These are phyloP conservation scores for Lutraria lutraria DNA, from an alignment of 2,888 invertebrate genomes.

Conservation along the genomic window DNA sequence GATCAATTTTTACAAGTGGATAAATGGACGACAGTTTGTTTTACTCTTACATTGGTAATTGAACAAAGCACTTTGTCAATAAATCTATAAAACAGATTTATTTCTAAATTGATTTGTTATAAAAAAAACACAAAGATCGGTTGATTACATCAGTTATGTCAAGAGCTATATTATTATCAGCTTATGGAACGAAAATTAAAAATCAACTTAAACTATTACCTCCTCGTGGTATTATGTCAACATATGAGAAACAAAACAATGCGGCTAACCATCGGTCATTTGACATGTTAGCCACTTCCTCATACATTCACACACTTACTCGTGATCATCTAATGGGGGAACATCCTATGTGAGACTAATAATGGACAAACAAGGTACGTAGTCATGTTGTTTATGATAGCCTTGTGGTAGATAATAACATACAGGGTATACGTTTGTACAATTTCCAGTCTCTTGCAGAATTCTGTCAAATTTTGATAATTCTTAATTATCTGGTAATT, in stretches of 20 bases:
- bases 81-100: neutral
- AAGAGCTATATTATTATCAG: neutral
- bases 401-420: no score
- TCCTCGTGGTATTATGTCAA: neutral
- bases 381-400: no score
- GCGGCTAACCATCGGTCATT: neutral
- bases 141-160: neutral
- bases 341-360: no score
- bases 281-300: neutral
- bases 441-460: no score
- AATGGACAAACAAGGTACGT: no score
- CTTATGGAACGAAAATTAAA: neutral
- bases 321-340: no score
- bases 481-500: no score
- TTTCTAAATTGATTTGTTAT: neutral
- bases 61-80: neutral
- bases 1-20: neutral
- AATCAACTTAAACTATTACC: neutral
- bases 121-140: neutral
- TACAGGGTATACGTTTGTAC: no score
- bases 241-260: neutral
- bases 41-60: neutral
- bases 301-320: no score
- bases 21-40: neutral
- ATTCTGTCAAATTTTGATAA: no score